These are phyloP conservation scores for Quiscalus mexicanus DNA, from an alignment of 2,113 vertebrate species.

Conservation along the genomic window DNA sequence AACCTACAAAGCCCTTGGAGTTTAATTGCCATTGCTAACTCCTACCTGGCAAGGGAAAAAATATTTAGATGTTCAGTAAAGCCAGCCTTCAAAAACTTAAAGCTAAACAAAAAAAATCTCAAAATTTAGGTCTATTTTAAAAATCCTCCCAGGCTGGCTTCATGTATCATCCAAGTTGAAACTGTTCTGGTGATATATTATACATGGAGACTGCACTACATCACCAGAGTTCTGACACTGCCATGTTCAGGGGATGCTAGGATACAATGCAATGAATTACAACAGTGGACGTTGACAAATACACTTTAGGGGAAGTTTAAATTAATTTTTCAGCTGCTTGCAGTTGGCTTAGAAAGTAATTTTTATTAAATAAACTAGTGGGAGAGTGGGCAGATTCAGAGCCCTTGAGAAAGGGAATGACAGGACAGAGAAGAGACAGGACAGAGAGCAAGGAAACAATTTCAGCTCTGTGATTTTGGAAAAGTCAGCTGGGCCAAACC, in stretches of 20 bases:
- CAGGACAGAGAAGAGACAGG: background rate
- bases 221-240: slow-evolving; percentile 73
- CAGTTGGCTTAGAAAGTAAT: slow-evolving; percentile 73
- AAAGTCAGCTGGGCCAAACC: background rate
- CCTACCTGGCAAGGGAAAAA: slow-evolving; percentile 1
- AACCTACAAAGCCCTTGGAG: background rate
- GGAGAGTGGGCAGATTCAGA: slow-evolving; percentile 17
- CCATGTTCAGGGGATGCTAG: slow-evolving; percentile 64
- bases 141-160: slow-evolving; percentile 63
- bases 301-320: slow-evolving; percentile 69
- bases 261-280: slow-evolving; percentile 76
- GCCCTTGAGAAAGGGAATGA: background rate
- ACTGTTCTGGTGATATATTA: slow-evolving; percentile 73
- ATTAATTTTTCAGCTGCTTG: slow-evolving; percentile 78
- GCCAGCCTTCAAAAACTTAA: slow-evolving; percentile 50
- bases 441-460: background rate
- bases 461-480: background rate
- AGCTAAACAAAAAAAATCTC: slow-evolving; percentile 24
- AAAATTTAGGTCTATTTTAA: slow-evolving; percentile 72
- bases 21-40: slow-evolving; percentile 29
- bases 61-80: slow-evolving; percentile 45
- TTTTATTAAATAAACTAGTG: slow-evolving; percentile 74
- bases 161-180: slow-evolving; percentile 74
- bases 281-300: slow-evolving; percentile 74
- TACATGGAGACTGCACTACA: slow-evolving; percentile 66